These are phyloP conservation scores for Ichneumoninae sp. DNA, from an alignment of 2,888 invertebrate species.

Conservation along the genomic window DNA sequence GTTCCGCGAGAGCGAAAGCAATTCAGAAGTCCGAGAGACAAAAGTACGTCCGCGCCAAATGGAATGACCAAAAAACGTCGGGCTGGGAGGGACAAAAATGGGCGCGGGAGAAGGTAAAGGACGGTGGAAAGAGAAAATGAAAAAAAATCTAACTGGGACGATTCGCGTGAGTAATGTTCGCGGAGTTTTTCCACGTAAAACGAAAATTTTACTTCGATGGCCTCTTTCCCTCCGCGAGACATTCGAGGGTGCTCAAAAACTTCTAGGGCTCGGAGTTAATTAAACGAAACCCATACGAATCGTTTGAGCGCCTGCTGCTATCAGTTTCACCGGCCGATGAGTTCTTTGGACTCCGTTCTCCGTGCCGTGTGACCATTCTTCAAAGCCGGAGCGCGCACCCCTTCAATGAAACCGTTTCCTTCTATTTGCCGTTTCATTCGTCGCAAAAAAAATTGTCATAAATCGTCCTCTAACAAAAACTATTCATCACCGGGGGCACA, in stretches of 20 bases:
- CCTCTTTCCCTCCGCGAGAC: not conserved
- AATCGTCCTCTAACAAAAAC: slow-evolving; percentile 35
- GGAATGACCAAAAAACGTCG: slow-evolving; percentile 30
- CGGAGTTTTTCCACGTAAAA: slow-evolving; percentile 4
- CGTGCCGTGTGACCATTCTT: not conserved
- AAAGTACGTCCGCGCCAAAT: slow-evolving; percentile 30
- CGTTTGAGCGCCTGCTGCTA: not conserved
- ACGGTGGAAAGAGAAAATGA: slow-evolving; percentile 15
- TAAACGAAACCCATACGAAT: slow-evolving; percentile 27
- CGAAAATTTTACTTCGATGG: slow-evolving; percentile 2
- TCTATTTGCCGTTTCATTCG: slow-evolving; percentile 10
- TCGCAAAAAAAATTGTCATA: slow-evolving; percentile 2
- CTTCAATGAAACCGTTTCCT: slow-evolving; percentile 22
- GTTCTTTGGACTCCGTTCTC: not conserved
- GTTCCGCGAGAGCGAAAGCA: slow-evolving; percentile 37
- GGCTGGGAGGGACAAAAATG: slow-evolving; percentile 10
- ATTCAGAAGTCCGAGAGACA: slow-evolving; percentile 39
- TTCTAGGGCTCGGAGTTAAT: slow-evolving; percentile 18
- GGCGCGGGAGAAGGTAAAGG: not conserved
- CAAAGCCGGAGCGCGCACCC: slow-evolving; percentile 5
- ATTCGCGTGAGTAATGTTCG: slow-evolving; percentile 5
- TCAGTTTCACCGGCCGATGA: not conserved
- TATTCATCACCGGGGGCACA: slow-evolving; percentile 12
- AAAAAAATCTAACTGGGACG: not conserved
- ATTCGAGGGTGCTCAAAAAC: not conserved